A percentile compares a stretch with the other conserved stretches of the same genome.
phyloP scores from a whole-genome alignment of 2,888 invertebrate species.

The Sphinx pinastri region DNA sequence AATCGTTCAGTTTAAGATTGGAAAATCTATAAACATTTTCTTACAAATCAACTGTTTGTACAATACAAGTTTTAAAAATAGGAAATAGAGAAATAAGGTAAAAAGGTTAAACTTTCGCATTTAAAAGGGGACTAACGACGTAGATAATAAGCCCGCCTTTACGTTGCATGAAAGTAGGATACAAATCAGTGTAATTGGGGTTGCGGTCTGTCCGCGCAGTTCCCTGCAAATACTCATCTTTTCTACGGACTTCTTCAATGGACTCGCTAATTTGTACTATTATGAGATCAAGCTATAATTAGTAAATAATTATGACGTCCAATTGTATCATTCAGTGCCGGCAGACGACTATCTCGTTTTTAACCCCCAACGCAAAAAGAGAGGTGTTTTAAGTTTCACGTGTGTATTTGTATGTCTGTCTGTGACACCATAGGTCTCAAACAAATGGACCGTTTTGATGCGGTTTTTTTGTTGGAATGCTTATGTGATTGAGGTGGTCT shows the following conservation, averaged over 20 bases:
- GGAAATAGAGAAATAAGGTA: slow-evolving; percentile 24
- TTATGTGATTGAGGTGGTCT: no score
- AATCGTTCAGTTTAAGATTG: no score
- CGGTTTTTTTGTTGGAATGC: no score
- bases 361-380: no score
- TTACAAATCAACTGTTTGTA: background rate
- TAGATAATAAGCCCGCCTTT: slow-evolving; percentile 43
- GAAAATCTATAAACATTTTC: background rate
- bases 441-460: no score
- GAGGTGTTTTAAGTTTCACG: no score
- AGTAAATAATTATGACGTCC: no score
- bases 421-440: no score
- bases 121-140: slow-evolving; percentile 40
- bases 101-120: slow-evolving; percentile 37
- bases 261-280: background rate
- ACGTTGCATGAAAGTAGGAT: slow-evolving; percentile 48
- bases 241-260: background rate
- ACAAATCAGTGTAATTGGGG: slow-evolving; percentile 50
- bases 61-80: slow-evolving; percentile 19
- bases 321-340: no score
- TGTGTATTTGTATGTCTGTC: no score
- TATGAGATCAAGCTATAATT: background rate
- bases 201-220: slow-evolving; percentile 33
- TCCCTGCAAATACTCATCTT: slow-evolving; percentile 37
- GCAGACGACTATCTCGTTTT: no score